Evolutionary conservation across 1,140 invertebrate genomes (phyloP).

Genomic region (Drosophila sp.): DNA sequence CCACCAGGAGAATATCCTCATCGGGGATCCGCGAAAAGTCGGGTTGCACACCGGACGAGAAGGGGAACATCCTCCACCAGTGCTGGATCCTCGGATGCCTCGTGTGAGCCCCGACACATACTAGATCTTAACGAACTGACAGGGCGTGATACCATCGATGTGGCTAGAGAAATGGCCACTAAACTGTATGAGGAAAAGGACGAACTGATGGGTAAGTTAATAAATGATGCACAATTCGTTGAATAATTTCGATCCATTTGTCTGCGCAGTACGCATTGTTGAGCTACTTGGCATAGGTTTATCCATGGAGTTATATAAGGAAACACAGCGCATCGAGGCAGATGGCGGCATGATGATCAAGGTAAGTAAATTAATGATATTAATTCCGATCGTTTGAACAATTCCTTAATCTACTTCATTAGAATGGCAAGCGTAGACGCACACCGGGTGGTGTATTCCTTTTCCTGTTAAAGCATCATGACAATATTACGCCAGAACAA

Average conservation of each 20-base stretch:
- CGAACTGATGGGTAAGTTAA: conserved; percentile 87
- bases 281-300: conserved; percentile 89
- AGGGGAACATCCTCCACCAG: conserved; percentile 69
- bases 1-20: conserved; percentile 27
- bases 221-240: background rate
- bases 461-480: conserved; percentile 90
- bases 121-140: conserved; percentile 82
- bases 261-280: conserved; percentile 87
- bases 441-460: conserved; percentile 93
- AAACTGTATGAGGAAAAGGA: conserved; percentile 89
- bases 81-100: conserved; percentile 62
- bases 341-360: conserved; percentile 92
- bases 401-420: conserved; percentile 17
- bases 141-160: conserved; percentile 84
- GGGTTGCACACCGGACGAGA: conserved; percentile 51
- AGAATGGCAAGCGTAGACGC: conserved; percentile 91
- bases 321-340: conserved; percentile 91
- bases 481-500: conserved; percentile 87
- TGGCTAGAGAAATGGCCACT: conserved; percentile 88
- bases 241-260: conserved; percentile 22
- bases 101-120: conserved; percentile 75
- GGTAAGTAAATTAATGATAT: conserved; percentile 82
- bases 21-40: conserved; percentile 45
- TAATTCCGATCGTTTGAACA: background rate
- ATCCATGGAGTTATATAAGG: conserved; percentile 89